Base-by-base conservation (phyloP, 2,797 vertebrate species). In the Enteromius unitaeniatus region DNA sequence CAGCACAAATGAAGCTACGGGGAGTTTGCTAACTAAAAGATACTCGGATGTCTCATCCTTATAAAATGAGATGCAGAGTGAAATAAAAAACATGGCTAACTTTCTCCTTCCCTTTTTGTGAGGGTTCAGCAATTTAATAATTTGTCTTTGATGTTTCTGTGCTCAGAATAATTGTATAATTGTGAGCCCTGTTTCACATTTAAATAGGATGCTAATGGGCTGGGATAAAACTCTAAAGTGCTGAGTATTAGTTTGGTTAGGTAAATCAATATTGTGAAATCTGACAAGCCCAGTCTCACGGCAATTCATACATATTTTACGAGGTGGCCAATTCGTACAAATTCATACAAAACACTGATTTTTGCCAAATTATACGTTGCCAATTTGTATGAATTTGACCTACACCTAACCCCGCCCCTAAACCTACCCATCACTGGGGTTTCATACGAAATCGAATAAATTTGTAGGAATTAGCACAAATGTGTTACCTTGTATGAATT, bases 91-190 rank as follows among this genome's bases (percentile, higher is more conserved):
- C 69, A 77, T 28, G 23, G 31, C 76, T 58, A 86, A 80, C 60
- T 49, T 86, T 85, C 45, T 28, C 31, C 51, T 51, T 42, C 17
- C 55, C 19, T 21, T 60, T 28, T 84, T 23, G 31, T 40, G 55
- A 53, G 15, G 15, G 23, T 40, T 78, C 51, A 45, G 70, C 21
- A 78, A 85, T 80, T 75, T 68, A 65, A 80, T 82, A 78, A 37
- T 86, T 85, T 87, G 82, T 86, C 83, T 92, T 91, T 91, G 88
- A 92, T 89, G 90, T 93, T 89, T 89, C 42, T 91, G 89, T 53
- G 26, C 68, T 51, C 34, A 23, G 45, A 21, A 69, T 72, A 21
- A 6, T 45, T 62, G 77, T 2, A 78, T 58, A 23, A 28, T 81
- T 78, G 42, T 85, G 26, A 78, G 31, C 80, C 49, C 84, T 58